These are phyloP conservation scores for Anthophora plumipes DNA, from an alignment of 2,888 invertebrate genomes.

Conservation along the genomic window DNA sequence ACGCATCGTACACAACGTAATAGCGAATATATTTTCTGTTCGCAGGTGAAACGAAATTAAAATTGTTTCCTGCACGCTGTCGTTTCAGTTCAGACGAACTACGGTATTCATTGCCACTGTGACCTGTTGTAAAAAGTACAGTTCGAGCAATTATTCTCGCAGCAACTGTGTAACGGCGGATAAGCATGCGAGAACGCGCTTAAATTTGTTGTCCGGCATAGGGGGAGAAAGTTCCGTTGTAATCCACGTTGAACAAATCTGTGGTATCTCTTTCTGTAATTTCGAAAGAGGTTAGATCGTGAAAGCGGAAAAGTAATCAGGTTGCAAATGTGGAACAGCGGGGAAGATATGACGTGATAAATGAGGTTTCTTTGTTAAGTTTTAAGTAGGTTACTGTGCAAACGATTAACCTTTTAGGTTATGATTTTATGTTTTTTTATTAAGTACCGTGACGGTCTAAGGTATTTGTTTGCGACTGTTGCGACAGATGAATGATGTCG, in stretches of 20 bases:
- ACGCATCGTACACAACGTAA: background rate
- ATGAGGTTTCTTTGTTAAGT: too few species aligned
- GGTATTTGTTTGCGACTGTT: too few species aligned
- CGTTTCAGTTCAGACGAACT: slow-evolving; percentile 35
- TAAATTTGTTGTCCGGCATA: slow-evolving; percentile 26
- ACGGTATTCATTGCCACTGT: slow-evolving; percentile 39
- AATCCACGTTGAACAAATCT: background rate
- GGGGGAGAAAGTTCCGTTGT: background rate
- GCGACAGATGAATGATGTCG: too few species aligned
- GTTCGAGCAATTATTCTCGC: slow-evolving; percentile 47
- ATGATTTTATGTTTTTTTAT: too few species aligned
- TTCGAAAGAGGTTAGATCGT: background rate
- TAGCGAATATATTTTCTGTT: slow-evolving; percentile 24
- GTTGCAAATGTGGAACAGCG: too few species aligned
- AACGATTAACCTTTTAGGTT: too few species aligned
- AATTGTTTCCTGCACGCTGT: slow-evolving; percentile 15
- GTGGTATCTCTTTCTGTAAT: background rate
- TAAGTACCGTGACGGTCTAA: too few species aligned
- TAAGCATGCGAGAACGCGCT: slow-evolving; percentile 50
- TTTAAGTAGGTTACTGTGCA: too few species aligned
- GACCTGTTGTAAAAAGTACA: slow-evolving; percentile 46
- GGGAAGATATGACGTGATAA: too few species aligned
- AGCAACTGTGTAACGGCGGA: slow-evolving; percentile 42
- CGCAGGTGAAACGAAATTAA: slow-evolving; percentile 25
- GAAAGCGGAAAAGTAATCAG: too few species aligned